phyloP scores from a whole-genome alignment of 1,140 invertebrate species.

The Lasaia peninsularis region DNA sequence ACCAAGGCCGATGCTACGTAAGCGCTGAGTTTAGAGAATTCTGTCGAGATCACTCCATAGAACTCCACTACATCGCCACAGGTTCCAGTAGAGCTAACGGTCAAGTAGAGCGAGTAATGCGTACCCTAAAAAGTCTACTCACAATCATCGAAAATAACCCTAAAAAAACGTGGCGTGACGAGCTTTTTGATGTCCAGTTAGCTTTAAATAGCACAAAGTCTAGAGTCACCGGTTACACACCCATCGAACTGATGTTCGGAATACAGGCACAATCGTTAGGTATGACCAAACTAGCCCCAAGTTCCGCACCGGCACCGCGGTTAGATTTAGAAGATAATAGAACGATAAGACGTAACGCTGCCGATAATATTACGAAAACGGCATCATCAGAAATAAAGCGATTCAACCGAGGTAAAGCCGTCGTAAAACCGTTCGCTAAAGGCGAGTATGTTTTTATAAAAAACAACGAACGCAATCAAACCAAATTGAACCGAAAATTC shows the following conservation, averaged over 20 bases:
- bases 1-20: background rate
- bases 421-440: constrained; percentile 17
- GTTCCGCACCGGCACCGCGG: background rate
- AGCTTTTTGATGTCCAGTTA: background rate
- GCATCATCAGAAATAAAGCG: constrained; percentile 9
- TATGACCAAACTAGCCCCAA: constrained; percentile 9
- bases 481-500: constrained; percentile 18
- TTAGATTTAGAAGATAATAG: too few species aligned
- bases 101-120: background rate
- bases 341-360: too few species aligned
- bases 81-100: background rate
- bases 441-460: constrained; percentile 19
- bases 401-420: constrained; percentile 17
- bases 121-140: background rate
- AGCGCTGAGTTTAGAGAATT: background rate
- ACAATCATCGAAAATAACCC: background rate
- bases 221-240: background rate
- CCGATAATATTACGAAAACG: background rate
- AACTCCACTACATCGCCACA: background rate
- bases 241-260: background rate
- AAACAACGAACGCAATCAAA: constrained; percentile 19
- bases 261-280: background rate
- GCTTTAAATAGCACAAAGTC: background rate
- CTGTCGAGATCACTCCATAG: background rate
- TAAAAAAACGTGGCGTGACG: background rate